Conservation (phyloP, 2,797 vertebrate species). For the Alfaro cultratus region DNA sequence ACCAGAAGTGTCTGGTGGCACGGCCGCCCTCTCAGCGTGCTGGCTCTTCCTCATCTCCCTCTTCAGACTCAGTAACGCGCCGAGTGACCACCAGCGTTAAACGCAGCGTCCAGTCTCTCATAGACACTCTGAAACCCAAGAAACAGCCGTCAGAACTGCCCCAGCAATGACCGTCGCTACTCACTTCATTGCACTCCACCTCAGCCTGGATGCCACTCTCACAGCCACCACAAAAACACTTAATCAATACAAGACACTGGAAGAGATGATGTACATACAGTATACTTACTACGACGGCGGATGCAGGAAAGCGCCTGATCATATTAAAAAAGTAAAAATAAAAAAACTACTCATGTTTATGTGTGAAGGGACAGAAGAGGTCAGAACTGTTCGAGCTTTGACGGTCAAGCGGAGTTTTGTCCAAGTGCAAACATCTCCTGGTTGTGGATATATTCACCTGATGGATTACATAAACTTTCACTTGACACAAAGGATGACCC, state of each 20-base stretch:
- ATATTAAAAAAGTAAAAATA: neutral
- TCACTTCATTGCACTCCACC: conserved; percentile 42
- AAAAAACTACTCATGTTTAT: conserved; percentile 23
- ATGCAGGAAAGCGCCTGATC: conserved; percentile 32
- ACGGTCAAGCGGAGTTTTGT: conserved; percentile 46
- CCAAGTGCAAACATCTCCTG: conserved; percentile 22
- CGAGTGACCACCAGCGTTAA: conserved; percentile 98
- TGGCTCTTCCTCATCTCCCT: conserved; percentile 85
- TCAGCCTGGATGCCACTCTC: conserved; percentile 61
- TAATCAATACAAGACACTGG: conserved; percentile 64
- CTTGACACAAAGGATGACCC: conserved; percentile 32
- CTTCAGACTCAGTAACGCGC: conserved; percentile 91
- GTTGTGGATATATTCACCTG: conserved; percentile 34
- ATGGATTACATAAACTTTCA: conserved; percentile 37
- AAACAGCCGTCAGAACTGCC: conserved; percentile 90
- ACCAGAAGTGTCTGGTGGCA: conserved; percentile 99
- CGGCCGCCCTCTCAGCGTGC: conserved; percentile 91
- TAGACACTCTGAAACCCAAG: conserved; percentile 99
- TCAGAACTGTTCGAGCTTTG: conserved; percentile 48
- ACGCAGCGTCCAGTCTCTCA: conserved; percentile 94
- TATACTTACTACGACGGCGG: conserved; percentile 61
- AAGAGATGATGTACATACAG: conserved; percentile 75
- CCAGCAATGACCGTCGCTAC: conserved; percentile 76
- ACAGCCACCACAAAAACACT: conserved; percentile 61
- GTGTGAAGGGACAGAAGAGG: conserved; percentile 32